Evolutionary conservation across 1,140 invertebrate species (phyloP).

Genomic region (Hypothenemus hampei): DNA sequence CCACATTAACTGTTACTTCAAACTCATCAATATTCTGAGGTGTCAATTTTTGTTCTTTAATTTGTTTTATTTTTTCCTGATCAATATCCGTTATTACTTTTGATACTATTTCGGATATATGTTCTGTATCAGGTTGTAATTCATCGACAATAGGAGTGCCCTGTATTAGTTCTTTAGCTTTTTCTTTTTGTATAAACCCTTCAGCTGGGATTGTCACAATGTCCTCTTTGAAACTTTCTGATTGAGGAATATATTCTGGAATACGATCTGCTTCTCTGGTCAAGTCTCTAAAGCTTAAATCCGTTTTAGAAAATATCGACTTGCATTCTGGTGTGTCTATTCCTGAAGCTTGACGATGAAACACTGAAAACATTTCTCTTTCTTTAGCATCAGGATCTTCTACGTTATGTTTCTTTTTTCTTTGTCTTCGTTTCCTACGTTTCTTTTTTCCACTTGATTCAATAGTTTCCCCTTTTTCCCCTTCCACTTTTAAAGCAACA

Average conservation of each 20-base stretch:
- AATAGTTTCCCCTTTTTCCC: conserved; percentile 19
- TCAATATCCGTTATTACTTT: conserved; percentile 39
- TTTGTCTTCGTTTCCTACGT: conserved; percentile 18
- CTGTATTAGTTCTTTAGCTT: neutral
- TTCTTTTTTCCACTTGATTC: conserved; percentile 6
- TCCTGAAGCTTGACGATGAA: conserved; percentile 30
- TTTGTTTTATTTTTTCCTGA: conserved; percentile 32
- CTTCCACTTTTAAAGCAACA: conserved; percentile 33
- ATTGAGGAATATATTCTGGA: neutral
- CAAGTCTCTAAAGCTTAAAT: conserved; percentile 31
- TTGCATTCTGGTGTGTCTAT: conserved; percentile 29
- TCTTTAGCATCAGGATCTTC: conserved; percentile 22
- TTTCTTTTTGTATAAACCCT: neutral
- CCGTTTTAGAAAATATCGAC: conserved; percentile 34
- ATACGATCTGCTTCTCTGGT: conserved; percentile 10
- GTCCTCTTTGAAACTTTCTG: neutral
- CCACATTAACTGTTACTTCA: conserved; percentile 9
- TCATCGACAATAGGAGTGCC: neutral
- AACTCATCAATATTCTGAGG: neutral
- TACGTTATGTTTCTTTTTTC: conserved; percentile 26
- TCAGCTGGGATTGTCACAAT: neutral
- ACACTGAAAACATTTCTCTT: conserved; percentile 32
- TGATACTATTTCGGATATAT: conserved; percentile 25
- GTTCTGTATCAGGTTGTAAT: neutral
- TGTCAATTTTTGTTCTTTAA: conserved; percentile 6